Evolutionary conservation across 92 coral and sea anemone species (phyloP).

Genomic region (Siderastrea siderea): DNA sequence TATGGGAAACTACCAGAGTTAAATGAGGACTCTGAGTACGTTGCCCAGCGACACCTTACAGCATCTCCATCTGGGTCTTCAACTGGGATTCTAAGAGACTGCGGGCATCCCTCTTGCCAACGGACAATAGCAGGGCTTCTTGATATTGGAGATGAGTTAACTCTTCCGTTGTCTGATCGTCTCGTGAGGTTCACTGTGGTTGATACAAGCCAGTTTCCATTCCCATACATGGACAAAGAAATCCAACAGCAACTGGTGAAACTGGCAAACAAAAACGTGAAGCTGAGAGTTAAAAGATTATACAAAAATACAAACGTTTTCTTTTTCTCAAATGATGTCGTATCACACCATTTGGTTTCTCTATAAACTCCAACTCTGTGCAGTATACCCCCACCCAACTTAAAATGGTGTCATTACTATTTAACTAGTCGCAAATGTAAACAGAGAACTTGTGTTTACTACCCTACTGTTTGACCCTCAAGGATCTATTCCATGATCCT

Average conservation of each 20-base stretch:
- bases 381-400: too few relatives aligned
- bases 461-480: too few relatives aligned
- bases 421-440: too few relatives aligned
- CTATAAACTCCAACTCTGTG: too few relatives aligned
- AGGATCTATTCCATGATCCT: too few relatives aligned
- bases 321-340: too few relatives aligned
- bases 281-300: too few relatives aligned
- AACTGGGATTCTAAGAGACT: conserved; percentile 41
- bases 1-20: conserved; percentile 31
- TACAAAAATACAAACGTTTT: not conserved
- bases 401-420: too few relatives aligned
- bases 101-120: conserved; percentile 32
- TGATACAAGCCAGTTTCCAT: conserved; percentile 43
- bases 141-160: conserved; percentile 71
- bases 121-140: conserved; percentile 52
- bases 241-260: conserved; percentile 56
- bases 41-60: conserved; percentile 61
- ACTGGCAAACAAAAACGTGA: not conserved
- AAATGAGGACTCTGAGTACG: conserved; percentile 20
- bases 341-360: too few relatives aligned
- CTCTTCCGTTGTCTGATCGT: conserved; percentile 48
- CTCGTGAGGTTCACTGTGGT: conserved; percentile 47
- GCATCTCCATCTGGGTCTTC: conserved; percentile 68
- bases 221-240: conserved; percentile 8
- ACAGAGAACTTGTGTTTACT: too few relatives aligned